A percentile compares a stretch with the other conserved stretches of the same genome.
Evolutionary conservation across 2,113 vertebrate genomes (phyloP).

Genomic region (Oreocharis arfaki): DNA sequence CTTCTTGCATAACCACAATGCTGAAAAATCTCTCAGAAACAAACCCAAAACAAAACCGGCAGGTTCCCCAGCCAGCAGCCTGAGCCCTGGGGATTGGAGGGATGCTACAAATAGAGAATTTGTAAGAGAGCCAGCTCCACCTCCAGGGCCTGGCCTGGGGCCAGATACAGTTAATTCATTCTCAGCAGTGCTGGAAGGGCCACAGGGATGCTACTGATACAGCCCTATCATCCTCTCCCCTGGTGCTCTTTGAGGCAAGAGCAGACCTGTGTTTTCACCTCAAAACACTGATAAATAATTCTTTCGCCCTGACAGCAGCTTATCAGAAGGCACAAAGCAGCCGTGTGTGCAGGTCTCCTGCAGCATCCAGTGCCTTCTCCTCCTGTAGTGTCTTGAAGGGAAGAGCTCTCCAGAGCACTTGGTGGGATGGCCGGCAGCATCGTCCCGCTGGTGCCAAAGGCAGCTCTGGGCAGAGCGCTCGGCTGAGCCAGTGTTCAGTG

Average conservation of each 20-base stretch:
- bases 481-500: not conserved
- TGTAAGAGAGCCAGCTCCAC: not conserved
- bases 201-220: not conserved
- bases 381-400: not conserved
- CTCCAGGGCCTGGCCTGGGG: not conserved
- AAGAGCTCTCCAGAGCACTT: not conserved
- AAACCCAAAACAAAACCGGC: not conserved
- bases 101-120: not conserved
- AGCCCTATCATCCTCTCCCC: not conserved
- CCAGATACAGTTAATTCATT: not conserved
- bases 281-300: not conserved
- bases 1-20: not conserved
- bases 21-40: not conserved
- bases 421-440: not conserved
- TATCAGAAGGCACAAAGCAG: not conserved
- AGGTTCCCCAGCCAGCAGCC: not conserved
- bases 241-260: not conserved
- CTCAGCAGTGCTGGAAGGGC: not conserved
- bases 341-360: rapidly evolving
- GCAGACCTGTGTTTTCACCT: not conserved
- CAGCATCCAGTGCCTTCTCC: not conserved
- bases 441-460: rapidly evolving
- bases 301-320: not conserved
- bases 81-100: not conserved
- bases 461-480: not conserved